These are phyloP conservation scores for Fragum fragum DNA, from an alignment of 2,888 invertebrate species.

Conservation along the genomic window DNA sequence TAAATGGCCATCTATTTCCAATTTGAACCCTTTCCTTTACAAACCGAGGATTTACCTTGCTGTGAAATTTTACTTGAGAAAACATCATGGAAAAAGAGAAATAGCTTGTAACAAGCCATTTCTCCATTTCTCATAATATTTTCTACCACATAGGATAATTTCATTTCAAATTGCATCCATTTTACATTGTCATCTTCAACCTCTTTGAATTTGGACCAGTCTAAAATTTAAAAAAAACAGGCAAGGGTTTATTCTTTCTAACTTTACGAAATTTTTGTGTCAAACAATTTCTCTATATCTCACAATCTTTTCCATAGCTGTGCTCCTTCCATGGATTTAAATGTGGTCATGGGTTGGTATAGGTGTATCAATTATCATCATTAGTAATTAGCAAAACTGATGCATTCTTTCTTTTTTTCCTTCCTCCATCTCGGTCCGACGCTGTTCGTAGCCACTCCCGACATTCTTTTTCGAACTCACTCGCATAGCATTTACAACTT, in stretches of 20 bases:
- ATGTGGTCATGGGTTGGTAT: neutral
- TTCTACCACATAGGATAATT: neutral
- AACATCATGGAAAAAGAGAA: neutral
- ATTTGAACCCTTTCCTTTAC: too few species aligned
- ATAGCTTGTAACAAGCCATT: neutral
- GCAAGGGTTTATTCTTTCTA: neutral
- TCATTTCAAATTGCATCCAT: neutral
- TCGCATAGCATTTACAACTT: neutral
- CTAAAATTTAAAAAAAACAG: neutral
- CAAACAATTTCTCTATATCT: neutral
- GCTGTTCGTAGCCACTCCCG: constrained; percentile 17
- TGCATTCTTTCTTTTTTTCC: constrained; percentile 9
- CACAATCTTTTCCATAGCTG: neutral
- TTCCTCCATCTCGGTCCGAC: constrained; percentile 12
- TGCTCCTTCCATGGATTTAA: neutral
- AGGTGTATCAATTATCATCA: neutral
- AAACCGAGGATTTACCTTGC: too few species aligned
- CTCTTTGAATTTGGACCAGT: neutral
- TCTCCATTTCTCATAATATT: too few species aligned
- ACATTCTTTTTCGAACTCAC: constrained; percentile 10
- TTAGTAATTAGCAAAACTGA: neutral
- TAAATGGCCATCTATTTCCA: too few species aligned
- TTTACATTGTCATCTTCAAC: neutral
- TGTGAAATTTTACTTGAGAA: neutral
- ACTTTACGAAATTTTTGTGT: neutral